A percentile compares a stretch with the other conserved stretches of the same genome.
These are phyloP conservation scores for Mormyrus hasselquistii DNA, from an alignment of 2,797 vertebrate species.

Conservation along the genomic window DNA sequence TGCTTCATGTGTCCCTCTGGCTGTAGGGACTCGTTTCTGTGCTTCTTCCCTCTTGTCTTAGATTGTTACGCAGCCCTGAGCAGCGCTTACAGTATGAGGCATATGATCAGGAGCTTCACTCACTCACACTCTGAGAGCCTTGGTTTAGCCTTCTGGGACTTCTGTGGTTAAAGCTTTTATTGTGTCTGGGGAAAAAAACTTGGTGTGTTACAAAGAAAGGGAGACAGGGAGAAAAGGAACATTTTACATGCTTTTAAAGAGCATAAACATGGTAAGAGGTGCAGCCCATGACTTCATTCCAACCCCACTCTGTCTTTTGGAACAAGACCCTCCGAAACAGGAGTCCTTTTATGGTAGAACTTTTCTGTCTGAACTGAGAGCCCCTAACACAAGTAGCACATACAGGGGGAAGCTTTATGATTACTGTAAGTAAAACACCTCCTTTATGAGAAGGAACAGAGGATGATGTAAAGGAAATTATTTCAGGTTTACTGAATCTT, in stretches of 20 bases:
- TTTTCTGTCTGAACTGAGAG: neutral
- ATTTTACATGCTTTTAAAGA: neutral
- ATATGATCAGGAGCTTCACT: neutral
- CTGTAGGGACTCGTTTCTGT: neutral
- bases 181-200: neutral
- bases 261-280: neutral
- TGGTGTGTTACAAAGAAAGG: neutral
- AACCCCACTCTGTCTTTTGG: neutral
- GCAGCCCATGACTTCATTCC: neutral
- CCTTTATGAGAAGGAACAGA: neutral
- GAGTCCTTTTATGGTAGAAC: conserved; percentile 19
- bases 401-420: neutral
- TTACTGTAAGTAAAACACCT: neutral
- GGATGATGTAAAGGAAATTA: neutral
- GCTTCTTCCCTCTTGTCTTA: neutral
- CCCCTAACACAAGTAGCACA: neutral
- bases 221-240: neutral
- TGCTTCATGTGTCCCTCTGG: neutral
- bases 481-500: neutral
- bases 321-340: neutral
- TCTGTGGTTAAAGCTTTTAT: neutral
- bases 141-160: neutral
- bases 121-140: neutral
- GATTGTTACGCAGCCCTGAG: neutral
- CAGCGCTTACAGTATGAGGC: neutral